Base-by-base conservation (phyloP, 1,140 invertebrate species). In the Ditylenchus dipsaci region DNA sequence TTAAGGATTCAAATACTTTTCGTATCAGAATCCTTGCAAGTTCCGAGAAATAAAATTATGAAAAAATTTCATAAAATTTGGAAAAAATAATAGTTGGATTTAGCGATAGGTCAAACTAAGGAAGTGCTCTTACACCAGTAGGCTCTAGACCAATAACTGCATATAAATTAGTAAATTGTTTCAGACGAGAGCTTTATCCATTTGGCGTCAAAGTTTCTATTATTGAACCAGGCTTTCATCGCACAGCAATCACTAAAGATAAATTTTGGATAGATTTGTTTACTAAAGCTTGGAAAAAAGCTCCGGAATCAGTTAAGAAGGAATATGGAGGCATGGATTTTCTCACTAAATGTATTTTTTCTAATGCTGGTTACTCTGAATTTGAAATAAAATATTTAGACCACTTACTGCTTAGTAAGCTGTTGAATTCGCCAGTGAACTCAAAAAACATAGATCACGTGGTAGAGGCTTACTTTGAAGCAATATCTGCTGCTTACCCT, bases 391-490 rank as follows among this genome's bases (percentile, higher is more conserved):
- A 23, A 13, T 13, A 3, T 56, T 38, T 38, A 38, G 33, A 38
- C 53, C 3, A 23, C 9, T 56, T 13, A 9, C 53, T 56, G 53
- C 53, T 56, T 11, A 56, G 21, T 56, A 8, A 23, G 57, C 71
- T 75, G 45, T 70, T 73, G 63, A 74, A 78, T 38, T 38, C 33
- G 33, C 33, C 33, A 11, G 26, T 73, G 30, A 71, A 66, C 1
- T 73, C 76, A 0, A 47, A 65, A n/a, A n/a, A 72, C 23, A 63
- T 76, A 42, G 57, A 76, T 57, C 67, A 80, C 21, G 77, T 78
- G 19, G 77, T 78, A 21, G 77, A 78, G 33, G 74, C 73, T 30
- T 78, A 78, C 42, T 78, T 74, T 66, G 77, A 78, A 45, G 77
- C 77, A 11, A 61, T 78, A 7, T 77, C 77, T 21, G 77, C 77